A percentile compares a stretch with the other conserved stretches of the same genome.
phyloP scores from a whole-genome alignment of 2,888 invertebrate genomes.

The Calameuta filiformis region DNA sequence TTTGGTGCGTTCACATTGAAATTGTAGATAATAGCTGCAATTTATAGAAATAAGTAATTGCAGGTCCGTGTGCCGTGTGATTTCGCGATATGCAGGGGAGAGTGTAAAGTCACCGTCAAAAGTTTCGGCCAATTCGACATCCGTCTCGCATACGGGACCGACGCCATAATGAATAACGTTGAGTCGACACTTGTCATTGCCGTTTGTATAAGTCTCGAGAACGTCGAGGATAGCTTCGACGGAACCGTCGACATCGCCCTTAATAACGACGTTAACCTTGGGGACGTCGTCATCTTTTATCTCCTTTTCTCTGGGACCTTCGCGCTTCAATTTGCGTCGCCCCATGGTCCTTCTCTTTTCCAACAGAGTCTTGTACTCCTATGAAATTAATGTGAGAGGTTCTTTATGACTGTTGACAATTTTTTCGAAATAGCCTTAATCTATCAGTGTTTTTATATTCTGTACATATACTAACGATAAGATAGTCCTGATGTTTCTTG shows the following conservation, averaged over 20 bases:
- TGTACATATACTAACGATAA: constrained; percentile 54
- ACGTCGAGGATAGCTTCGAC: constrained; percentile 95
- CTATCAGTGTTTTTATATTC: neutral
- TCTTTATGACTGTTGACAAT: neutral
- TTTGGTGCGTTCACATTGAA: constrained; percentile 82
- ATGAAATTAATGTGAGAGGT: constrained; percentile 9
- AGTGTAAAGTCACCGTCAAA: constrained; percentile 70
- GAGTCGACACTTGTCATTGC: constrained; percentile 76
- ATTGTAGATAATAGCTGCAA: constrained; percentile 82
- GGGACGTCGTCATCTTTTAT: constrained; percentile 69
- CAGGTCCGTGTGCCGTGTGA: neutral
- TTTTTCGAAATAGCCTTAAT: neutral
- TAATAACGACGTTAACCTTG: constrained; percentile 73
- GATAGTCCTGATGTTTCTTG: constrained; percentile 75
- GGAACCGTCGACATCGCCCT: constrained; percentile 96
- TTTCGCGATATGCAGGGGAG: neutral
- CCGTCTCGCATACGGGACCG: constrained; percentile 85
- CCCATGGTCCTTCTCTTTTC: constrained; percentile 74
- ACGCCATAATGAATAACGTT: constrained; percentile 92
- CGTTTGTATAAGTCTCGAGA: constrained; percentile 85
- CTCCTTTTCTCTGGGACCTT: constrained; percentile 74
- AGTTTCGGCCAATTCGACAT: constrained; percentile 82
- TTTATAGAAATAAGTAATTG: constrained; percentile 23
- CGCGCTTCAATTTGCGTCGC: constrained; percentile 68
- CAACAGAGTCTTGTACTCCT: constrained; percentile 74